Evolutionary conservation across 64 coral and sea anemone species (phyloP).

Genomic region (Pocillopora verrucosa): DNA sequence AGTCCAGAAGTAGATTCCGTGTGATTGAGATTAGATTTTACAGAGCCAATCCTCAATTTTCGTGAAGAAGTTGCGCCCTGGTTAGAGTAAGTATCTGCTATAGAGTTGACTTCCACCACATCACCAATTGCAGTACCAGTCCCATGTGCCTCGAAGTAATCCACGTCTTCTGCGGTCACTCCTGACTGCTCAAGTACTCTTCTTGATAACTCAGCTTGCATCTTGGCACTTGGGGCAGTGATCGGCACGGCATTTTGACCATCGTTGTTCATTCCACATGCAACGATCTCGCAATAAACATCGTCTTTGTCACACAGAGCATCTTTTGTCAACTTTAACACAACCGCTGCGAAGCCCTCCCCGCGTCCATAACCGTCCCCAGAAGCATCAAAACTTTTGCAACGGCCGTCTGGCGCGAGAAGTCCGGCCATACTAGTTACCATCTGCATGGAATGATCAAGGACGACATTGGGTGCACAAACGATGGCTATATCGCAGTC

Average conservation of each 20-base stretch:
- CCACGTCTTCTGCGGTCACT: constrained; percentile 38
- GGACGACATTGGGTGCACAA: constrained; percentile 52
- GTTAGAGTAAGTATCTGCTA: constrained; percentile 34
- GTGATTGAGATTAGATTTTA: constrained; percentile 88
- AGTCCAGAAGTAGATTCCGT: constrained; percentile 84
- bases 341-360: constrained; percentile 65
- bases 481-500: constrained; percentile 66
- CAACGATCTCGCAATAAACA: constrained; percentile 49
- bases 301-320: constrained; percentile 50
- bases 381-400: constrained; percentile 74
- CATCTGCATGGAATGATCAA: constrained; percentile 13
- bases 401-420: constrained; percentile 53
- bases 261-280: constrained; percentile 73
- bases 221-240: constrained; percentile 54
- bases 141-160: constrained; percentile 71
- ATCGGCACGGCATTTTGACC: constrained; percentile 62
- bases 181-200: constrained; percentile 52
- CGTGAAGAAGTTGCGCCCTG: neutral
- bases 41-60: constrained; percentile 64
- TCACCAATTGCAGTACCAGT: constrained; percentile 75
- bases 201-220: constrained; percentile 57
- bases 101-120: constrained; percentile 48
- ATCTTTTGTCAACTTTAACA: constrained; percentile 44
- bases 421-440: constrained; percentile 34
- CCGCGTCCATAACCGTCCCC: constrained; percentile 69